Evolutionary conservation across 2,888 invertebrate species (phyloP).

Genomic region (Malacosoma neustria): DNA sequence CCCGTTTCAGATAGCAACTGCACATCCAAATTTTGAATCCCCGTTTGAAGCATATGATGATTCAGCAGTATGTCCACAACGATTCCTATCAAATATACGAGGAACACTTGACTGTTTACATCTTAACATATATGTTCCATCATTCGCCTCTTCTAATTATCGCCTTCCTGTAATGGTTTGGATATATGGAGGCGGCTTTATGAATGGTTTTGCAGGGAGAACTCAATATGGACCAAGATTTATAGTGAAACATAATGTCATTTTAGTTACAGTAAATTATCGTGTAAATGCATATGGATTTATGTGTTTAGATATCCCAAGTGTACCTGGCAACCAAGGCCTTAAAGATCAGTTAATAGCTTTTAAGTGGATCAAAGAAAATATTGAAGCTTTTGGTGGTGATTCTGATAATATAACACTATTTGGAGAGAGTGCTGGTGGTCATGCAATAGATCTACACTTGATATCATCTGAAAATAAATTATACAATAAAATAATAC

Average conservation of each 20-base stretch:
- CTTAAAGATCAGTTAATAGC: conserved; percentile 41
- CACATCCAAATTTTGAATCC: conserved; percentile 23
- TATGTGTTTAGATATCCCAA: conserved; percentile 37
- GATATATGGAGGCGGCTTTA: conserved; percentile 37
- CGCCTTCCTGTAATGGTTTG: conserved; percentile 36
- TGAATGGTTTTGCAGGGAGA: conserved; percentile 20
- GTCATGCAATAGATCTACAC: conserved; percentile 33
- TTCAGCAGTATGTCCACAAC: conserved; percentile 38
- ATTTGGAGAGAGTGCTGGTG: conserved; percentile 39
- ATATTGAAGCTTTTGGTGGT: conserved; percentile 43
- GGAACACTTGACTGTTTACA: conserved; percentile 35
- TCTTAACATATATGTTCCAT: conserved; percentile 36
- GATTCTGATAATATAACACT: conserved; percentile 34
- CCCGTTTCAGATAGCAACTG: conserved; percentile 24
- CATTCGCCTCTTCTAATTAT: conserved; percentile 19
- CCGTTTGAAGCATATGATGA: conserved; percentile 34
- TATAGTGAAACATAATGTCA: conserved; percentile 34
- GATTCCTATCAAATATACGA: conserved; percentile 15
- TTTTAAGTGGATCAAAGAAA: conserved; percentile 37
- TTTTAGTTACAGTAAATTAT: conserved; percentile 38
- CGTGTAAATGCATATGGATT: conserved; percentile 44
- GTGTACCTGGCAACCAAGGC: conserved; percentile 42
- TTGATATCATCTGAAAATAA: conserved; percentile 27
- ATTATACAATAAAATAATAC: conserved; percentile 30
- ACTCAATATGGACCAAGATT: conserved; percentile 26